Percentiles rank a stretch among this genome's conserved stretches.
phyloP scores from a whole-genome alignment of 2,113 vertebrate genomes.

The Ancistrus triradiatus region DNA sequence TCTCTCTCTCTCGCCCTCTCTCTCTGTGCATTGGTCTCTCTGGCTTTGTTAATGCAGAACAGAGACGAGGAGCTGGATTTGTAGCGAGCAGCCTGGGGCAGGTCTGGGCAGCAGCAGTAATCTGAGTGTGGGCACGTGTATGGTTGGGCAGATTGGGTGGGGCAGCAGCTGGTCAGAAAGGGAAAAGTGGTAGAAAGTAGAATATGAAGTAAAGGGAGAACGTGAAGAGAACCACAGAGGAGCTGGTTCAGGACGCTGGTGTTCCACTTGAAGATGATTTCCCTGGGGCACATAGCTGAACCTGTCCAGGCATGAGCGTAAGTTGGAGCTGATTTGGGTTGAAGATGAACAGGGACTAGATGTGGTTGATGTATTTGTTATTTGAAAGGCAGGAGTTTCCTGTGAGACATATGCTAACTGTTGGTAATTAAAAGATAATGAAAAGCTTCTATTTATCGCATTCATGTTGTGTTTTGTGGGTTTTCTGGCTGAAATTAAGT shows the following conservation, averaged over 20 bases:
- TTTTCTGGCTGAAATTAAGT: too few species aligned
- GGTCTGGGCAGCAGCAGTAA: constrained; percentile 22
- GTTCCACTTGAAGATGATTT: constrained; percentile 24
- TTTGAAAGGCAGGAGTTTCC: too few species aligned
- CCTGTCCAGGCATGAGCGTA: constrained; percentile 41
- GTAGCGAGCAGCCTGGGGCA: constrained; percentile 41
- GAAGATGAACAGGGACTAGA: too few species aligned
- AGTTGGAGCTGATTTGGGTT: constrained; percentile 20
- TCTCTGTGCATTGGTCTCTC: too few species aligned
- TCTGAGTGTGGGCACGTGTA: constrained; percentile 9
- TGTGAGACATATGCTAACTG: too few species aligned
- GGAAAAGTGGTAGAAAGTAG: constrained; percentile 25
- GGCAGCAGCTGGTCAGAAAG: constrained; percentile 37
- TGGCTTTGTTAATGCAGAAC: constrained; percentile 5
- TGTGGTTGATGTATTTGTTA: too few species aligned
- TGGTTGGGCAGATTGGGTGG: constrained; percentile 25
- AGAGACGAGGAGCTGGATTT: constrained; percentile 41
- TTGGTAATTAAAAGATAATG: too few species aligned
- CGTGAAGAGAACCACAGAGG: background rate
- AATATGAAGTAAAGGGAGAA: background rate
- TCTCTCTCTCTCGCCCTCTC: background rate
- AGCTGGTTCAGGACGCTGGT: constrained; percentile 12
- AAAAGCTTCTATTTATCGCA: too few species aligned
- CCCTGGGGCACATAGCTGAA: constrained; percentile 8
- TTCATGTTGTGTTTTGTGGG: too few species aligned